A percentile compares a stretch with the other conserved stretches of the same genome.
phyloP scores from a whole-genome alignment of 1,140 invertebrate genomes.

The Bombus ignitus region DNA sequence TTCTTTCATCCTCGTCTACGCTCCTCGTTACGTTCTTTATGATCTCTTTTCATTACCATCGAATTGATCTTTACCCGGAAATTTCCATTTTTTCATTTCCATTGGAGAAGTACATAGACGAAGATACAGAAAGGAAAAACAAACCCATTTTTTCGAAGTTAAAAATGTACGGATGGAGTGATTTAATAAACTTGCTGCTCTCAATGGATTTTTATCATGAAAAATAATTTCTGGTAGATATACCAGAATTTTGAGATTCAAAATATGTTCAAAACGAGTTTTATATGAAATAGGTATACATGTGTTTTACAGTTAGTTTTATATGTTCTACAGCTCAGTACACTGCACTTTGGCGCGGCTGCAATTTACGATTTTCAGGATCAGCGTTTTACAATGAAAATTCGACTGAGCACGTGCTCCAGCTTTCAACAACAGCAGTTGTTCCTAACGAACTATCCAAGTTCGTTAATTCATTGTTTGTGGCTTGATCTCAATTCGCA shows the following conservation, averaged over 20 bases:
- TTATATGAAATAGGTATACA: background rate
- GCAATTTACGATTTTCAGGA: background rate
- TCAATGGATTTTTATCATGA: too few species aligned
- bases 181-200: too few species aligned
- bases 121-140: too few species aligned
- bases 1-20: background rate
- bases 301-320: too few species aligned
- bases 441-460: background rate
- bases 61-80: too few species aligned
- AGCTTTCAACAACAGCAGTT: background rate
- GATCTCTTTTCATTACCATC: too few species aligned
- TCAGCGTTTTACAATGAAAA: conserved; percentile 5
- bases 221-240: too few species aligned
- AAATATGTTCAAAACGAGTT: background rate
- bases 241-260: background rate
- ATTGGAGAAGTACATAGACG: too few species aligned
- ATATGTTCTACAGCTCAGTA: background rate
- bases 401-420: background rate
- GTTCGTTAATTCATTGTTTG: conserved; percentile 7
- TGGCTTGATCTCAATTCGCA: background rate
- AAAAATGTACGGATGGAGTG: too few species aligned
- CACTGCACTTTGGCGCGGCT: background rate
- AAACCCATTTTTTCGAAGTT: too few species aligned
- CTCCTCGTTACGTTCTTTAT: background rate
- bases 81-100: too few species aligned